Percentiles rank a stretch among this genome's conserved stretches.
These are phyloP conservation scores for Grallaria varia DNA, from an alignment of 2,113 vertebrate genomes.

Conservation along the genomic window DNA sequence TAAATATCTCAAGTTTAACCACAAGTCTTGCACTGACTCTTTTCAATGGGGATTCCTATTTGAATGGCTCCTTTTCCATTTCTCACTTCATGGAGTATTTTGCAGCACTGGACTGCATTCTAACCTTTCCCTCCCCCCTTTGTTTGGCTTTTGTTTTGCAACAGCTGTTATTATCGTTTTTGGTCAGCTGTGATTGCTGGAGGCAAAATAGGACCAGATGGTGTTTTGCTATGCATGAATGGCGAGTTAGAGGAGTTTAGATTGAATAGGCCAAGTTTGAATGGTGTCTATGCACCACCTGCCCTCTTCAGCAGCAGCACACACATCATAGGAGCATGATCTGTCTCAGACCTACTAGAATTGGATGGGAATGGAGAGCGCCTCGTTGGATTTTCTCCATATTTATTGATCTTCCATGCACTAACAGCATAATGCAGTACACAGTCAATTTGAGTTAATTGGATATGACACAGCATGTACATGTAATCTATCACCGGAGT, in stretches of 20 bases:
- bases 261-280: constrained; percentile 99
- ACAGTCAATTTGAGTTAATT: constrained; percentile 97
- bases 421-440: constrained; percentile 87
- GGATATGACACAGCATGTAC: constrained; percentile 94
- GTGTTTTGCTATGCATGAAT: constrained; percentile 99
- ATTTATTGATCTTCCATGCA: constrained; percentile 96
- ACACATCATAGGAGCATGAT: constrained; percentile 90
- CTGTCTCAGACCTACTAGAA: constrained; percentile 82
- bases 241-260: constrained; percentile 94
- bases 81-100: constrained; percentile 82
- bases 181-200: constrained; percentile 99
- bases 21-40: constrained; percentile 66
- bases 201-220: constrained; percentile 99
- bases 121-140: constrained; percentile 92
- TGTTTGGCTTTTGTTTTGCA: constrained; percentile 99
- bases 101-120: constrained; percentile 87
- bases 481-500: constrained; percentile 89
- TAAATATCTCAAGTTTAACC: constrained; percentile 82
- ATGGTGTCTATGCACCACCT: constrained; percentile 99
- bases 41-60: constrained; percentile 72
- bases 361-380: constrained; percentile 75
- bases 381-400: constrained; percentile 84
- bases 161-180: constrained; percentile 99
- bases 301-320: constrained; percentile 87
- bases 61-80: constrained; percentile 82